These are phyloP conservation scores for Philonicus albiceps DNA, from an alignment of 2,888 invertebrate genomes.

Conservation along the genomic window DNA sequence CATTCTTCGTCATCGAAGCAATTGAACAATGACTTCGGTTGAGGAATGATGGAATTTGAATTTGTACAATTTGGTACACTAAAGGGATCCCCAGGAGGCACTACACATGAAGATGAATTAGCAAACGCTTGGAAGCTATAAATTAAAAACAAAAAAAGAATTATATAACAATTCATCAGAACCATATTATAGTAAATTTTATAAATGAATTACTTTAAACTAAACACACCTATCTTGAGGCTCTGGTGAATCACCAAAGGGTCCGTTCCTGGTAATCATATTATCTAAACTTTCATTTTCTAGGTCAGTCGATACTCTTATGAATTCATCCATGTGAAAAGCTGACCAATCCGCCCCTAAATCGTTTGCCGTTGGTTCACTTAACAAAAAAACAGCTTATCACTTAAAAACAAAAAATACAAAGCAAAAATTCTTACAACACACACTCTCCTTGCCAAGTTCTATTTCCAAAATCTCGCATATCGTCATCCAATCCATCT, in stretches of 20 bases:
- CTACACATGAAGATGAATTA: not conserved
- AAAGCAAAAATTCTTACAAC: not conserved
- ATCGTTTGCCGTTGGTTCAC: not conserved
- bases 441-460: not conserved
- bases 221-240: not conserved
- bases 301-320: not conserved
- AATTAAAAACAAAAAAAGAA: not conserved
- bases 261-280: not conserved
- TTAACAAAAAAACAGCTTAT: not conserved
- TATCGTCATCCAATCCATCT: not conserved
- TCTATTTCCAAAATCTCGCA: not conserved
- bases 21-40: not conserved
- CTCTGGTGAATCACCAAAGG: not conserved
- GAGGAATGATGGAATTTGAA: slow-evolving; percentile 1
- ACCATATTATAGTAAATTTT: too few species aligned
- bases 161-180: not conserved
- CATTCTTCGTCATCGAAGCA: not conserved
- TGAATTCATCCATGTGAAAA: not conserved
- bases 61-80: slow-evolving; percentile 22
- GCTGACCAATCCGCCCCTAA: not conserved
- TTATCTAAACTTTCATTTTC: not conserved
- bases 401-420: not conserved
- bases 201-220: too few species aligned
- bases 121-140: not conserved
- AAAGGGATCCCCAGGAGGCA: not conserved